A percentile compares a stretch with the other conserved stretches of the same genome.
These are phyloP conservation scores for Drosophila pachea DNA, from an alignment of 1,140 invertebrate genomes.

Conservation along the genomic window DNA sequence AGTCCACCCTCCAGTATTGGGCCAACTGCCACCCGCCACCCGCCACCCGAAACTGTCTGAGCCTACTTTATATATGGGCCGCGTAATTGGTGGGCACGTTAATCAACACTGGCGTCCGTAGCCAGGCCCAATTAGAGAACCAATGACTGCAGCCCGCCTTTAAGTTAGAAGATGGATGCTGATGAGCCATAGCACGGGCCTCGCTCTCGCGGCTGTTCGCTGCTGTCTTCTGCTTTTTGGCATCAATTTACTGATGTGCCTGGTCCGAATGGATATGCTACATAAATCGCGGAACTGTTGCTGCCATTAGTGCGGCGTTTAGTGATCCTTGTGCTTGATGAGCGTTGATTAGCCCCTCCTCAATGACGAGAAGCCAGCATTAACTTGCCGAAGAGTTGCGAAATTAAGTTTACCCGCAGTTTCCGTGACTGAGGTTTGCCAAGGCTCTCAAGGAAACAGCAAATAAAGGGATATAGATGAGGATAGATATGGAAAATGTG, in stretches of 20 bases:
- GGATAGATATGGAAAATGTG: no score
- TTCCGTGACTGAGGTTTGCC: slow-evolving; percentile 10
- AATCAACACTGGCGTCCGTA: slow-evolving; percentile 59
- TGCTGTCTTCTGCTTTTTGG: background rate
- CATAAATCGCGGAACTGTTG: slow-evolving; percentile 62
- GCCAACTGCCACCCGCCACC: no score
- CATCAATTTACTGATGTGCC: slow-evolving; percentile 26
- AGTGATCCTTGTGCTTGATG: slow-evolving; percentile 58
- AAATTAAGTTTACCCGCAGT: slow-evolving; percentile 1
- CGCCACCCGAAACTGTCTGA: background rate
- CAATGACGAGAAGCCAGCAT: slow-evolving; percentile 36
- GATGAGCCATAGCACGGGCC: slow-evolving; percentile 53
- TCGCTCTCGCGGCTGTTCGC: background rate
- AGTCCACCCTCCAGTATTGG: background rate
- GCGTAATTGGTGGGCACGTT: slow-evolving; percentile 76
- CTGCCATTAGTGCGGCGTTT: slow-evolving; percentile 66
- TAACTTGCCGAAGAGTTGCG: slow-evolving; percentile 45
- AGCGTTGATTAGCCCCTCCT: slow-evolving; percentile 58
- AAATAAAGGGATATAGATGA: background rate
- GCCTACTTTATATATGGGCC: slow-evolving; percentile 63
- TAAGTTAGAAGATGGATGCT: slow-evolving; percentile 70
- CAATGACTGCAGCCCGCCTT: slow-evolving; percentile 59
- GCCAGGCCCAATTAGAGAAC: slow-evolving; percentile 64
- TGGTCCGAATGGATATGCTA: slow-evolving; percentile 21
- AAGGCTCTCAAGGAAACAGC: background rate